Percentiles rank a stretch among this genome's conserved stretches.
These are phyloP conservation scores for Prosopocoilus inquinatus DNA, from an alignment of 2,888 invertebrate genomes.

Conservation along the genomic window DNA sequence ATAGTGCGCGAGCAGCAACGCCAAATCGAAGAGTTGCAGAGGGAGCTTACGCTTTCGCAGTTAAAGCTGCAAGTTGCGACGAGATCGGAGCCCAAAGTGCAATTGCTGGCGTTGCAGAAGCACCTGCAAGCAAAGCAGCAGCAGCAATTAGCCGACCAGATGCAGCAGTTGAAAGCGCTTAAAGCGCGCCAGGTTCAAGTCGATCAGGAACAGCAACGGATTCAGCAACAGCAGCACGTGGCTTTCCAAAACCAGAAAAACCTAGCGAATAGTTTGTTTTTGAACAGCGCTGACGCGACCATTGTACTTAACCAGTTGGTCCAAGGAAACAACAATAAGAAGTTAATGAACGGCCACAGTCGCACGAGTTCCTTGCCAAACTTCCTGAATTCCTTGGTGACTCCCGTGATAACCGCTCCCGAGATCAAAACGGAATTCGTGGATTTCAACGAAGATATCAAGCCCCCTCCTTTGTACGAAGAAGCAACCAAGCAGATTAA, in stretches of 20 bases:
- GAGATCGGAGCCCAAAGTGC: slow-evolving; percentile 44
- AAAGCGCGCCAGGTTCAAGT: slow-evolving; percentile 50
- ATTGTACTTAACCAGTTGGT: slow-evolving; percentile 55
- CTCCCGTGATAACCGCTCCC: slow-evolving; percentile 47
- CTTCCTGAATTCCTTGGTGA: slow-evolving; percentile 52
- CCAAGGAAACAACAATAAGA: slow-evolving; percentile 47
- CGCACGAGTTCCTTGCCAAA: slow-evolving; percentile 60
- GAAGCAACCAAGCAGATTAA: slow-evolving; percentile 66
- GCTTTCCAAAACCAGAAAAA: slow-evolving; percentile 51
- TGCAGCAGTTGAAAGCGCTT: slow-evolving; percentile 62
- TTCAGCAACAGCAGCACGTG: slow-evolving; percentile 53
- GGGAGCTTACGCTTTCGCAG: slow-evolving; percentile 76
- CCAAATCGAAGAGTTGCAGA: slow-evolving; percentile 83
- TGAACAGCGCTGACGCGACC: slow-evolving; percentile 62
- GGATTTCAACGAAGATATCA: slow-evolving; percentile 34
- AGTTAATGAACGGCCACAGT: slow-evolving; percentile 54
- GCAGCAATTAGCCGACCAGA: slow-evolving; percentile 58
- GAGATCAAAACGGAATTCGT: slow-evolving; percentile 38
- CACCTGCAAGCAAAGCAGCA: slow-evolving; percentile 48
- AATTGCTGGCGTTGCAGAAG: slow-evolving; percentile 41
- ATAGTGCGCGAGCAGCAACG: slow-evolving; percentile 80
- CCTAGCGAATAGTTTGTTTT: slow-evolving; percentile 55
- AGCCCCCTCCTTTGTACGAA: slow-evolving; percentile 68
- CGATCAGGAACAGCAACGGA: slow-evolving; percentile 52
- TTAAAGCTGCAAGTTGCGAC: slow-evolving; percentile 69